Evolutionary conservation across 2,113 vertebrate genomes (phyloP).

Genomic region (Panthera tigris): DNA sequence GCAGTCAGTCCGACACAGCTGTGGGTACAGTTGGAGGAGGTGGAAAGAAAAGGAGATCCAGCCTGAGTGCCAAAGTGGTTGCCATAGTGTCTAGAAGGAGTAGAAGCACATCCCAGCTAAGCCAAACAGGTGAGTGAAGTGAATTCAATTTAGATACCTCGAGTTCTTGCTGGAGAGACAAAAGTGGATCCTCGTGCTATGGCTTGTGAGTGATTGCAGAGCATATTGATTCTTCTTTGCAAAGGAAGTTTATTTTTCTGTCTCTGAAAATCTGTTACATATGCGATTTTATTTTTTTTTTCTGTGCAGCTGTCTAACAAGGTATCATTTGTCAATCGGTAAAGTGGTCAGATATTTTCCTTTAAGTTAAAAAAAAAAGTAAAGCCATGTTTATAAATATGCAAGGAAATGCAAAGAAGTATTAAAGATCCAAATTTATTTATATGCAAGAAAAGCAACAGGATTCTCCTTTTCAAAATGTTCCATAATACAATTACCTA

Average conservation of each 20-base stretch:
- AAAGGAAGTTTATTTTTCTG: constrained; percentile 2
- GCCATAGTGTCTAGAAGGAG: constrained; percentile 95
- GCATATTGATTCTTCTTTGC: background rate
- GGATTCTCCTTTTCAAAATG: constrained; percentile 59
- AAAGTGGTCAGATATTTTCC: background rate
- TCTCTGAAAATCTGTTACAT: constrained; percentile 32
- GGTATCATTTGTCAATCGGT: constrained; percentile 44
- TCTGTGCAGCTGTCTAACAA: constrained; percentile 21
- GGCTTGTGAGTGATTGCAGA: background rate
- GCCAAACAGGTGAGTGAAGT: constrained; percentile 93
- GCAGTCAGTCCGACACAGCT: constrained; percentile 98
- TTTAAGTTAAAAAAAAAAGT: constrained; percentile 22
- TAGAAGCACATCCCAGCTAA: constrained; percentile 97
- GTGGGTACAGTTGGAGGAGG: constrained; percentile 93
- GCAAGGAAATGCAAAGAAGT: constrained; percentile 73
- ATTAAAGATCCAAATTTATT: constrained; percentile 50
- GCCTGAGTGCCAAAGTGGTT: constrained; percentile 96
- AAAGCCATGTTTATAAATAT: constrained; percentile 61
- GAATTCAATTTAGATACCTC: background rate
- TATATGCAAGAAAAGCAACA: constrained; percentile 49
- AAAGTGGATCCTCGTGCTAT: background rate
- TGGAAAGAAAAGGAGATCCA: constrained; percentile 96
- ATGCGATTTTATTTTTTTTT: background rate
- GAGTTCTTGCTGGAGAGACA: background rate
- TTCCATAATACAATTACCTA: constrained; percentile 30